phyloP scores from a whole-genome alignment of 2,797 vertebrate species.

The Hydrolagus colliei region DNA sequence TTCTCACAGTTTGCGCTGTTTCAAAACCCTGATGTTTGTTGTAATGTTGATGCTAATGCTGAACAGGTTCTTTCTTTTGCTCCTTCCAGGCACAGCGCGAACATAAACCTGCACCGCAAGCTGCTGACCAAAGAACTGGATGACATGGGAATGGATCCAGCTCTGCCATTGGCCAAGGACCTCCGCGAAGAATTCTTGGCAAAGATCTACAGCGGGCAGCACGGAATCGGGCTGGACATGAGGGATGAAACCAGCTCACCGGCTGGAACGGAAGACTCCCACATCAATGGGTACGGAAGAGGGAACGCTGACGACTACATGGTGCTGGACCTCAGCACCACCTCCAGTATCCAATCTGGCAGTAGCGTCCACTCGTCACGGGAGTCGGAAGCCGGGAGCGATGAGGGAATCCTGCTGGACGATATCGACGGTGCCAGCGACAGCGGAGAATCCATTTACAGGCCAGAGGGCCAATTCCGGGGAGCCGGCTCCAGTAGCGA shows the following conservation, averaged over 20 bases:
- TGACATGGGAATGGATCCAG: constrained; percentile 88
- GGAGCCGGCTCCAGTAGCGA: constrained; percentile 56
- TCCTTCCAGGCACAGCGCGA: constrained; percentile 87
- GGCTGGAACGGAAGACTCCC: constrained; percentile 72
- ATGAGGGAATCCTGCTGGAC: constrained; percentile 90
- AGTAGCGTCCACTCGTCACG: constrained; percentile 90
- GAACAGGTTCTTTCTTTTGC: constrained; percentile 5
- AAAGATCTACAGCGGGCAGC: constrained; percentile 71
- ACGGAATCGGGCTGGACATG: constrained; percentile 65
- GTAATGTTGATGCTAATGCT: neutral
- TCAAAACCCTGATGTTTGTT: neutral
- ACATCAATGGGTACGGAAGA: constrained; percentile 75
- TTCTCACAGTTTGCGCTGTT: neutral
- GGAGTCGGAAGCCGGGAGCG: constrained; percentile 89
- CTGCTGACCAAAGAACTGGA: constrained; percentile 99
- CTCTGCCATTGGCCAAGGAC: constrained; percentile 82
- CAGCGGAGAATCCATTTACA: constrained; percentile 75
- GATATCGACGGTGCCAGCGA: constrained; percentile 85
- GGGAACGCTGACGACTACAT: constrained; percentile 80
- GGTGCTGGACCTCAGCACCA: constrained; percentile 93
- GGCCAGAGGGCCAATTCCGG: constrained; percentile 56
- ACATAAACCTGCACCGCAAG: constrained; percentile 99
- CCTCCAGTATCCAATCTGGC: constrained; percentile 89
- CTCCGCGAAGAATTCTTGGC: constrained; percentile 81
- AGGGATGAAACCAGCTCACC: constrained; percentile 72